Base-by-base conservation (phyloP, 2,113 vertebrate genomes). In the Rhineura floridana region DNA sequence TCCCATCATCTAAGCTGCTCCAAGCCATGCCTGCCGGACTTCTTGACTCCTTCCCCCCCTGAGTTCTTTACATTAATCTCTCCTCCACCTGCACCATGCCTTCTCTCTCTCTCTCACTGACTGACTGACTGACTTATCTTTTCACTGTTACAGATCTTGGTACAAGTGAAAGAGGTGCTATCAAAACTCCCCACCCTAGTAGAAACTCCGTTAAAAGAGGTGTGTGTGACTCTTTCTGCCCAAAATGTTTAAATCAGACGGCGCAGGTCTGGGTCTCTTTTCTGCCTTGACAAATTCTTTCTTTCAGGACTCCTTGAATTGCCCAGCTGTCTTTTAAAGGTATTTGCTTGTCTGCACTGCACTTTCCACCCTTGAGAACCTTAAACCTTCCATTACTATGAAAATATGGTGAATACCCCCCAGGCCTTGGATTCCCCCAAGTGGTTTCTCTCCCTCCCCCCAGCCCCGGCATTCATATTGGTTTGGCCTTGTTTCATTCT, bases 121-220 rank as follows among this genome's bases (percentile, higher is more conserved):
- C 42, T 4, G 4, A 1, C 11, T 3, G 0, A 0, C 21, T 65
- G 42, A 21, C 59, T 44, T 0, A 67, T 86, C 44, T 42, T 33
- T 48, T 6, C 55, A 46, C 65, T 85, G 73, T 95, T 94, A 67
- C 96, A 99, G 98, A 99, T 99, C 84, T 96, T 99, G 96, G 97
- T 99, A 46, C 98, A 99, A 93, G 97, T 98, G 80, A 99, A 99
- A 95, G 98, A 99, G n/a, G 93, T 98, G 90, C 95, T 99, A 36
- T 97, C 97, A 3, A 98, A 98, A 93, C 97, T 99, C 75, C 98
- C 98, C 62, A 98, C 98, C 25, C 96, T 99, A 1, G 96, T 99
- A 85, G 98, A 99, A 94, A 97, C 98, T 33, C 94, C 97, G 0
- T 92, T 99, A 86, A 97, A 98, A 95, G 98, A 98, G 97, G 98